Base-by-base conservation (phyloP, 1,140 invertebrate genomes). In the Stratiolaelaps scimitus region DNA sequence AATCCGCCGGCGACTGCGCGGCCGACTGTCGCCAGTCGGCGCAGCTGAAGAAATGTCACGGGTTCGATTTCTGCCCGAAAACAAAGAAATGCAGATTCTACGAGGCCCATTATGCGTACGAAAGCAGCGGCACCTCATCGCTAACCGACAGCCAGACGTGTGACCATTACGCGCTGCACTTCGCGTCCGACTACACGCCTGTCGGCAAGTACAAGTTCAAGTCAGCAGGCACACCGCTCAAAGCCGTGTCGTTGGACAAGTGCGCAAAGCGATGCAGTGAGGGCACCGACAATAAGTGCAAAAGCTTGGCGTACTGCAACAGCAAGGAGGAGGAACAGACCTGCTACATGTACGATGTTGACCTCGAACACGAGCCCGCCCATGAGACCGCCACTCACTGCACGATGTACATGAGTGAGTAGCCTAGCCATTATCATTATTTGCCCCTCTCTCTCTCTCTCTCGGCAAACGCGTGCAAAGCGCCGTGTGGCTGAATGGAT, bases 31-130 rank as follows among this genome's bases (percentile, higher is more conserved):
- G 53, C 15, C 53, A 60, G 53, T 15, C 26, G 13, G 13, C 2
- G 23, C 23, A 19, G 2, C 15, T 26, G 15, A 23, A 60, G 10
- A 23, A 60, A 2, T 60, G 53, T 10, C 53, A 34, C 6, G 34
- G 23, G 17, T 60, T 60, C 53, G 53, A 60, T 60, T 20, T 60
- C 53, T 60, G 53, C 53, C 23, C 53, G 15, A 60, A 23, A 23
- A 20, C 26, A 2, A 2, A 26, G 34, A 60, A 1, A 15, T 60
- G 53, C 34, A 23, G 5, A 19, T 48, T 6, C 15, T 48, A 48
- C 28, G 19, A 4, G 7, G 28, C 47, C 15, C 47, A 60, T 23
- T 60, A 20, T 23, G 47, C 5, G 7, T 19, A 28, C 7, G 47
- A 5, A 26, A 23, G 34, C 10, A 34, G 26, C n/a, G 53, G 17